These are phyloP conservation scores for Sebastes elongatus DNA, from an alignment of 2,797 vertebrate species.

Conservation along the genomic window DNA sequence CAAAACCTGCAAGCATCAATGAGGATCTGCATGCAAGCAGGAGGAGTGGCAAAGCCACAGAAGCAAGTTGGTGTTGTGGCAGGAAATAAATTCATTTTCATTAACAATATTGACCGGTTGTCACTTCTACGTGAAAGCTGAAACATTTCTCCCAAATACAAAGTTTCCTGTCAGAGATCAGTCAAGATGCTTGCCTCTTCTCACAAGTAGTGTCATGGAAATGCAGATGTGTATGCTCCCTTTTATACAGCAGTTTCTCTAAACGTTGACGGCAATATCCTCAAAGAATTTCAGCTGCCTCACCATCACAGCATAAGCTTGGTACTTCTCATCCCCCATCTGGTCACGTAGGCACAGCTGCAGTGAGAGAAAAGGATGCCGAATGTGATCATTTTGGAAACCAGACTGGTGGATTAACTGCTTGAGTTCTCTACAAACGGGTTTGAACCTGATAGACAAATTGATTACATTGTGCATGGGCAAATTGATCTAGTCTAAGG, in stretches of 20 bases:
- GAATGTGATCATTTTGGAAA: conserved; percentile 1
- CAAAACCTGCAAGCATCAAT: not conserved
- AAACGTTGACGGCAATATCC: conserved; percentile 84
- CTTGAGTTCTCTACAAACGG: not conserved
- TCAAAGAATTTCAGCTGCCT: conserved; percentile 96
- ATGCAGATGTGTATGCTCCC: not conserved
- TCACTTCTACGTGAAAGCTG: not conserved
- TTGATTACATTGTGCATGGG: not conserved
- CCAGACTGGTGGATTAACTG: not conserved
- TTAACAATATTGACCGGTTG: not conserved
- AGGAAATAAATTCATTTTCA: not conserved
- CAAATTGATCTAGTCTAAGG: not conserved
- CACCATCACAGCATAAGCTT: conserved; percentile 88
- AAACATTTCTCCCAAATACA: not conserved
- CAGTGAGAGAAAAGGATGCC: conserved; percentile 31
- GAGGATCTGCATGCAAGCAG: not conserved
- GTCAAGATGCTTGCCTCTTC: not conserved
- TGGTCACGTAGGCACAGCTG: conserved; percentile 86
- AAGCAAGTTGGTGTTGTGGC: not conserved
- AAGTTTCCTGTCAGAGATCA: not conserved
- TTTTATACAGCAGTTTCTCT: not conserved
- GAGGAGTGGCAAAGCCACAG: not conserved
- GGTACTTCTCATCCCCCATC: conserved; percentile 92
- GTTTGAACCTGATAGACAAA: not conserved
- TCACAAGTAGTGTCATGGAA: not conserved